Base-by-base conservation (phyloP, 1,140 invertebrate species). In the Sycophaga agraensis region DNA sequence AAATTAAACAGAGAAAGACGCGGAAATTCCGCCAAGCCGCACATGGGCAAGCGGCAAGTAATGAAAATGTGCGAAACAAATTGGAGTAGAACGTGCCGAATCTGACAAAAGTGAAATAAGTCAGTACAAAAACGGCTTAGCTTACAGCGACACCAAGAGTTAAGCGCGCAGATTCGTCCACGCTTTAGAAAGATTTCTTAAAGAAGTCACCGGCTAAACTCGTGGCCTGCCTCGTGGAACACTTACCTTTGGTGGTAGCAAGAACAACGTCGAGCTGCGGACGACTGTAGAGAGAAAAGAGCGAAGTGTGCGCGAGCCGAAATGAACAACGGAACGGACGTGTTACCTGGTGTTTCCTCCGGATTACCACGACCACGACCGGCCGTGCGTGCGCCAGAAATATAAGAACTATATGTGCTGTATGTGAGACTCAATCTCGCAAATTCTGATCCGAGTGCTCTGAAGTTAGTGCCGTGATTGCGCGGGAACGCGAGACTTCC, bases 401-500 rank as follows among this genome's bases (percentile, higher is more conserved):
- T 17, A n/a, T 26, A 7, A 7, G 7, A 21, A 28, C 0, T 19
- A 1, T 11, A 12, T 43, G 26, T 14, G 14, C 21, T 17, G 4
- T 26, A 21, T 40, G 21, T 17, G 14, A 22, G 22, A 14, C 9
- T 39, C 9, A 21, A 24, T 21, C 19, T 39, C 50, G 50, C 50
- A 40, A 53, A 40, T 24, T 40, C 24, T 40, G 35, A 39, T 40
- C 21, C 8, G 2, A 2, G n/a, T n/a, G n/a, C n/a, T 35, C 54
- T 56, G 54, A 56, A 56, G 42, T 56, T 45, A 45, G 54, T 42
- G 4, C 12, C 14, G 14, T 3, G 7, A 45, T 16, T 45, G 40
- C 54, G 54, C 54, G 54, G 54, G 54, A 56, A 56, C 40, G 26
- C 16, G 16, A 4, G 28, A 56, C 54, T 56, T 56, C 54, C 54